Evolutionary conservation across 1,140 invertebrate genomes (phyloP).

Genomic region (Drosophila triauraria): DNA sequence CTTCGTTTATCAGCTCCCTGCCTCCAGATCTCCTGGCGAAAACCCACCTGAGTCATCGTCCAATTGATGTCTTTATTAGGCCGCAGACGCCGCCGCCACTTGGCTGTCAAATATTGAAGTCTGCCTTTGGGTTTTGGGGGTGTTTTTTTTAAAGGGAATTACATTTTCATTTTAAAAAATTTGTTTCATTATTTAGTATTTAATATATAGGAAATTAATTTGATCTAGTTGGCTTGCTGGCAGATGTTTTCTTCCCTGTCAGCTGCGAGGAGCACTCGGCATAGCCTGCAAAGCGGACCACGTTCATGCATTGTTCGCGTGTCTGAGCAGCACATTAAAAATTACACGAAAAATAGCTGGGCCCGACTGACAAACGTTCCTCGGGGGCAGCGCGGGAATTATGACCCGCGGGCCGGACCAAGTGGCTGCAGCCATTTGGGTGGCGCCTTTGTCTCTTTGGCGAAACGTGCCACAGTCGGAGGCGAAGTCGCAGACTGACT

Average conservation of each 20-base stretch:
- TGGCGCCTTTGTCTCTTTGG: constrained; percentile 73
- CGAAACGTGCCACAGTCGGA: constrained; percentile 67
- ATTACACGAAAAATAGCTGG: constrained; percentile 72
- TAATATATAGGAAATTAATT: background rate
- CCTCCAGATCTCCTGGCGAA: constrained; percentile 12
- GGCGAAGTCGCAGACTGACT: constrained; percentile 14
- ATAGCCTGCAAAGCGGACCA: constrained; percentile 39
- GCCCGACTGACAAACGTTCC: constrained; percentile 40
- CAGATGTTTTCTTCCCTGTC: constrained; percentile 24
- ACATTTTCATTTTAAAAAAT: background rate
- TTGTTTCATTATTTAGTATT: background rate
- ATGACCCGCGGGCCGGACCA: constrained; percentile 54
- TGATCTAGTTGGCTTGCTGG: background rate
- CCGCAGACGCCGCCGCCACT: constrained; percentile 23
- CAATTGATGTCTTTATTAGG: constrained; percentile 80
- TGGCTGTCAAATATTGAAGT: constrained; percentile 6
- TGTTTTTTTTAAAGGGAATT: background rate
- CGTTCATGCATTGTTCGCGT: constrained; percentile 43
- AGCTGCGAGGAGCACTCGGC: constrained; percentile 22
- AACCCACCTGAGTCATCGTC: constrained; percentile 68
- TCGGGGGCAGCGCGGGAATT: constrained; percentile 42
- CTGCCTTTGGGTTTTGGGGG: background rate
- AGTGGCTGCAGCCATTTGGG: constrained; percentile 69
- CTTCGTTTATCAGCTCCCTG: constrained; percentile 56
- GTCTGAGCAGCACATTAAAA: constrained; percentile 67